Conservation (phyloP, 2,888 invertebrate genomes). For the Acleris holmiana region DNA sequence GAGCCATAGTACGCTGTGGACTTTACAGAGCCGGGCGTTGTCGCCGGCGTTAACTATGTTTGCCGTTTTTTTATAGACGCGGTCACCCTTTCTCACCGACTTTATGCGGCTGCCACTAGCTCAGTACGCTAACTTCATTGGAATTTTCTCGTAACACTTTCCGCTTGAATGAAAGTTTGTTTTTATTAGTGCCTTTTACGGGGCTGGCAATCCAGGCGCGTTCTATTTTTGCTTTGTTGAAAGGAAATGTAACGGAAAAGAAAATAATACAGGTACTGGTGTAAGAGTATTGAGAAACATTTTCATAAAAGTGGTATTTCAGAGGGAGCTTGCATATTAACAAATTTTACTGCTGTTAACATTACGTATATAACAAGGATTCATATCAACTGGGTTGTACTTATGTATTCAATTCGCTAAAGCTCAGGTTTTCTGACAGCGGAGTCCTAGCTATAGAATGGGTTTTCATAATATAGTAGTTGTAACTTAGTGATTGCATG, state of each 20-base stretch:
- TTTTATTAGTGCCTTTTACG: slow-evolving; percentile 10
- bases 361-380: no score
- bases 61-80: slow-evolving; percentile 51
- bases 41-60: slow-evolving; percentile 51
- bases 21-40: slow-evolving; percentile 34
- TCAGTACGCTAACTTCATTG: slow-evolving; percentile 34
- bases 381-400: no score
- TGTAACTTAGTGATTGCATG: no score
- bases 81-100: slow-evolving; percentile 44
- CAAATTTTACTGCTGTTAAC: no score
- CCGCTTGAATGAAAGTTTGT: slow-evolving; percentile 18
- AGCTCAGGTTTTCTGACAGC: no score
- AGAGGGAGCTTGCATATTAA: no score
- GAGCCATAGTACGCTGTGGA: slow-evolving; percentile 42
- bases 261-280: neutral
- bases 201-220: slow-evolving; percentile 2
- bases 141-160: slow-evolving; percentile 32
- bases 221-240: slow-evolving; percentile 1
- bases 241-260: neutral
- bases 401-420: no score
- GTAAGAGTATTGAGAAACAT: neutral
- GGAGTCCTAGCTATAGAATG: no score
- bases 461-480: no score
- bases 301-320: neutral
- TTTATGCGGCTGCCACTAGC: slow-evolving; percentile 38